A percentile compares a stretch with the other conserved stretches of the same genome.
Evolutionary conservation across 2,888 invertebrate genomes (phyloP).

Genomic region (Lepidonotus clava): DNA sequence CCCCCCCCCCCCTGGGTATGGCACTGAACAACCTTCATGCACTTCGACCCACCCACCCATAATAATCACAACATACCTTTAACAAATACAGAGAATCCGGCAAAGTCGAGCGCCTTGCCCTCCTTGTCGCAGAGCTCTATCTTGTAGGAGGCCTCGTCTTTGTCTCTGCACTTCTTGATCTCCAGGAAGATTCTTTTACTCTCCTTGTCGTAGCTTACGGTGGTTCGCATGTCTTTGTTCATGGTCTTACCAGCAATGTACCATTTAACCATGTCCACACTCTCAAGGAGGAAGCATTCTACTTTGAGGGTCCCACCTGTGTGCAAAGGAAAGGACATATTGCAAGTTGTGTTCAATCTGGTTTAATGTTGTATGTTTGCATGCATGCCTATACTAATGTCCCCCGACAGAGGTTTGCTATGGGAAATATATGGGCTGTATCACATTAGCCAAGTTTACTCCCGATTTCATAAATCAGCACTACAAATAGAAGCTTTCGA

Average conservation of each 20-base stretch:
- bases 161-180: conserved; percentile 96
- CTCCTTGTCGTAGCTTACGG: conserved; percentile 83
- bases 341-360: no score
- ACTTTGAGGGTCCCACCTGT: conserved; percentile 82
- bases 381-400: no score
- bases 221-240: conserved; percentile 94
- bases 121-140: conserved; percentile 95
- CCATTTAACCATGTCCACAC: conserved; percentile 91
- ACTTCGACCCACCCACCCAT: no score
- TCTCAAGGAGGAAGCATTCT: conserved; percentile 85
- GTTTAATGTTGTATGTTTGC: no score
- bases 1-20: no score
- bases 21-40: no score
- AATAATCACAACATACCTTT: conserved; percentile 93
- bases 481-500: no score
- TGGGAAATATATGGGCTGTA: no score
- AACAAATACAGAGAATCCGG: conserved; percentile 97
- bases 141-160: conserved; percentile 98
- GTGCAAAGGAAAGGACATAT: neutral
- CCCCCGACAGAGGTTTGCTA: no score
- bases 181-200: conserved; percentile 84
- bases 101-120: conserved; percentile 91
- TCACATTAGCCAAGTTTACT: no score
- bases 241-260: conserved; percentile 95
- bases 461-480: no score